These are phyloP conservation scores for Neoitamus cyanurus DNA, from an alignment of 2,888 invertebrate species.

Conservation along the genomic window DNA sequence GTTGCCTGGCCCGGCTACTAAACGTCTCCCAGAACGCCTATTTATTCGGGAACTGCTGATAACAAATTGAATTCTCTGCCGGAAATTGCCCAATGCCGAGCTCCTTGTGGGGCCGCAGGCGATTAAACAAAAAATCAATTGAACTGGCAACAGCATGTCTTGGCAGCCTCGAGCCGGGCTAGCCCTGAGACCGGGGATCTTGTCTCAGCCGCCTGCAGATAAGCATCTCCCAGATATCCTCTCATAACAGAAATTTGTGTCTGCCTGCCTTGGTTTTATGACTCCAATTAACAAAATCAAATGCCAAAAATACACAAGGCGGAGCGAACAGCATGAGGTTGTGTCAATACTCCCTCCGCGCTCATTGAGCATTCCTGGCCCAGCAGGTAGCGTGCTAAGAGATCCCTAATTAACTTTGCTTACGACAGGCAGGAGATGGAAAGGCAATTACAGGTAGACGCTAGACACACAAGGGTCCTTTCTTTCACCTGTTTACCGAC, in stretches of 20 bases:
- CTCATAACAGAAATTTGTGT: background rate
- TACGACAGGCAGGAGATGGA: conserved; percentile 10
- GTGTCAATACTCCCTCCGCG: background rate
- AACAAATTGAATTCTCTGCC: background rate
- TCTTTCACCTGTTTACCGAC: conserved; percentile 27
- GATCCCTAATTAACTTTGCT: conserved; percentile 24
- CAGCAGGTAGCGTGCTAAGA: conserved; percentile 9
- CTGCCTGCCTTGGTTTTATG: background rate
- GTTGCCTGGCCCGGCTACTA: background rate
- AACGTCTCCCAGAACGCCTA: background rate
- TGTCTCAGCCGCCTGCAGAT: background rate
- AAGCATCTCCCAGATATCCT: background rate
- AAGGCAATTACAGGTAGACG: conserved; percentile 11
- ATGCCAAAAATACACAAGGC: background rate
- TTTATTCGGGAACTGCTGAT: background rate
- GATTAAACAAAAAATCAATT: background rate
- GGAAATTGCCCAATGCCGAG: background rate
- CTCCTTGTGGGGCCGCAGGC: background rate
- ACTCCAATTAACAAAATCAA: conserved; percentile 11
- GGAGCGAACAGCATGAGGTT: conserved; percentile 6
- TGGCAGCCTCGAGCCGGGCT: background rate
- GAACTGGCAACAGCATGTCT: background rate
- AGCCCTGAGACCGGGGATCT: background rate
- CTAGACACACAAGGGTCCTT: background rate
- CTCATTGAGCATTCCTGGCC: conserved; percentile 21